Evolutionary conservation across 2,888 invertebrate species (phyloP).

Genomic region (Phengaris arion): DNA sequence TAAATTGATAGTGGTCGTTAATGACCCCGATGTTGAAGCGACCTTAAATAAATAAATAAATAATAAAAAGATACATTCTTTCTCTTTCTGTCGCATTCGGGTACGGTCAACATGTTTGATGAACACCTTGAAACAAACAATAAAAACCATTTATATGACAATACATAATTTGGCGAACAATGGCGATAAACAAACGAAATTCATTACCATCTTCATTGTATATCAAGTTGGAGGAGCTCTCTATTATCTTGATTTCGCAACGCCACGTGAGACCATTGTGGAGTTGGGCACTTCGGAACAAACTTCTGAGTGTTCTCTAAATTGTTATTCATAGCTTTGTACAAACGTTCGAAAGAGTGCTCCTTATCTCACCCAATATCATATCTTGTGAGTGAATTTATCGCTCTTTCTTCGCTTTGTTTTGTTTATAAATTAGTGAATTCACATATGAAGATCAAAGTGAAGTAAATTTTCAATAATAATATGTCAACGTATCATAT

Average conservation of each 20-base stretch:
- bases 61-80: no score
- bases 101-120: background rate
- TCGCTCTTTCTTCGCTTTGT: constrained; percentile 44
- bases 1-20: no score
- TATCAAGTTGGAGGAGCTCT: constrained; percentile 38
- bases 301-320: constrained; percentile 76
- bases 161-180: constrained; percentile 14
- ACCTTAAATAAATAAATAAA: no score
- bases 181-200: constrained; percentile 15
- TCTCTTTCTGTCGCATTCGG: background rate
- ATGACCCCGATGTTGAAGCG: no score
- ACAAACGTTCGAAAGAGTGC: constrained; percentile 73
- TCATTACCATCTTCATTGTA: constrained; percentile 27
- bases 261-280: constrained; percentile 67
- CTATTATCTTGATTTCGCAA: constrained; percentile 54
- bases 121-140: background rate
- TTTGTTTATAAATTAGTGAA: background rate
- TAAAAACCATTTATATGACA: constrained; percentile 18
- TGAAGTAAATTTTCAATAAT: no score
- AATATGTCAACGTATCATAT: no score
- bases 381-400: constrained; percentile 61
- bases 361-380: constrained; percentile 71
- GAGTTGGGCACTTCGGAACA: constrained; percentile 75
- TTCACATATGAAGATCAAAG: background rate
- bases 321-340: constrained; percentile 79